Percentiles rank a stretch among this genome's conserved stretches.
Evolutionary conservation across 2,113 vertebrate genomes (phyloP).

Genomic region (Gavia stellata): DNA sequence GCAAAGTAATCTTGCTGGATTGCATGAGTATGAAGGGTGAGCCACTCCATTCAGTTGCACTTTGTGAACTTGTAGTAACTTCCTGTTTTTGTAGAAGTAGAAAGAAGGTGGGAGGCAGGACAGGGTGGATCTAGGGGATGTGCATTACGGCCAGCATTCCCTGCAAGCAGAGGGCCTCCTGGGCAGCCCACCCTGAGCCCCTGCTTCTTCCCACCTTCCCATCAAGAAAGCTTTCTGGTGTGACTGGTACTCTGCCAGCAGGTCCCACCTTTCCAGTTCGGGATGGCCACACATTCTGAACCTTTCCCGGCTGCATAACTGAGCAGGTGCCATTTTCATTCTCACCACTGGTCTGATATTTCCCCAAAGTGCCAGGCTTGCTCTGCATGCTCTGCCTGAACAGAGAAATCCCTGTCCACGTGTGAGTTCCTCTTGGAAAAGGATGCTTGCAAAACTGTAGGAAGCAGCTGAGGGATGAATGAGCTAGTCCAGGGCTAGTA

Average conservation of each 20-base stretch:
- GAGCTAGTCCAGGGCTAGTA: not conserved
- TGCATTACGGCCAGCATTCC: not conserved
- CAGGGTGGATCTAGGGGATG: not conserved
- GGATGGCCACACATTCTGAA: not conserved
- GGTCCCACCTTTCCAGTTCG: not conserved
- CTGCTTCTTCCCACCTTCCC: not conserved
- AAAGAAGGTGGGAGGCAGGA: not conserved
- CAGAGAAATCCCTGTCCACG: not conserved
- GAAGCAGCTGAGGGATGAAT: not conserved
- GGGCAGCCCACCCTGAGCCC: not conserved
- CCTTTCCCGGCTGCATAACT: not conserved
- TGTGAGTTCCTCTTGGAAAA: not conserved
- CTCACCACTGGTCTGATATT: not conserved
- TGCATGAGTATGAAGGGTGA: not conserved
- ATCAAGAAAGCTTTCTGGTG: not conserved
- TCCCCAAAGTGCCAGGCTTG: not conserved
- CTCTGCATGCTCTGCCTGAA: not conserved
- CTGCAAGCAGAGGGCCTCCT: not conserved
- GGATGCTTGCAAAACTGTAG: not conserved
- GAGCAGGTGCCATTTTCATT: not conserved
- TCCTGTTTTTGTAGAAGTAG: not conserved
- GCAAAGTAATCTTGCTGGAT: not conserved
- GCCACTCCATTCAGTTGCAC: not conserved
- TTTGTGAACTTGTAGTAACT: not conserved
- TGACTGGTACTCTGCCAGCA: not conserved